phyloP scores from a whole-genome alignment of 2,888 invertebrate species.

The Aromia moschata region DNA sequence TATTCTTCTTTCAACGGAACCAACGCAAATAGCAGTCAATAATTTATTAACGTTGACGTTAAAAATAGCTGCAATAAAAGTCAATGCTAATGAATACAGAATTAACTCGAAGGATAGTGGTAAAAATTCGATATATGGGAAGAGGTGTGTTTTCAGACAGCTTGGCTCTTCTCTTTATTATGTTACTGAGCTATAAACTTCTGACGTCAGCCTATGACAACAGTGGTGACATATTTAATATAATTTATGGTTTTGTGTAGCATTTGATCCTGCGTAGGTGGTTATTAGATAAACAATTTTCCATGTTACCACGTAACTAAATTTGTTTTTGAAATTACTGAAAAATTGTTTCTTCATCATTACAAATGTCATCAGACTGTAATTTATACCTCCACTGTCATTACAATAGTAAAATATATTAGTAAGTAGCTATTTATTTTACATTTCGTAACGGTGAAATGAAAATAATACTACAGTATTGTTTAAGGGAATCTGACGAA shows the following conservation, averaged over 20 bases:
- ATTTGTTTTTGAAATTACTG: too few relatives aligned
- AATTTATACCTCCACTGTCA: too few relatives aligned
- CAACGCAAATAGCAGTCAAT: background rate
- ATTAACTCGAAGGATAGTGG: constrained; percentile 21
- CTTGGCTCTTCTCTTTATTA: constrained; percentile 22
- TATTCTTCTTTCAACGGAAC: background rate
- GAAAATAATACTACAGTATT: too few relatives aligned
- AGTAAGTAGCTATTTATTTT: too few relatives aligned
- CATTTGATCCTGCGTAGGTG: too few relatives aligned
- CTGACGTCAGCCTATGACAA: constrained; percentile 15
- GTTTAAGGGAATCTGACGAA: too few relatives aligned
- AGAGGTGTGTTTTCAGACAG: constrained; percentile 17
- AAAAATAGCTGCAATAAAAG: constrained; percentile 19
- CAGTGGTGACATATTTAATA: background rate
- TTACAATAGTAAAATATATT: too few relatives aligned
- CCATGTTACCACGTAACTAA: too few relatives aligned
- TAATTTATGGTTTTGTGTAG: background rate
- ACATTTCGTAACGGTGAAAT: too few relatives aligned
- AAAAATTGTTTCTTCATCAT: too few relatives aligned
- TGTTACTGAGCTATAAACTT: background rate
- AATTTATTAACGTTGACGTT: background rate
- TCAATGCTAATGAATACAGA: constrained; percentile 17
- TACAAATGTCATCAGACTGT: too few relatives aligned
- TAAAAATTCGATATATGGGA: constrained; percentile 8
- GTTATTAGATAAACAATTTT: too few relatives aligned